Evolutionary conservation across 2,888 invertebrate genomes (phyloP).

Genomic region (Druceiella hillmani): DNA sequence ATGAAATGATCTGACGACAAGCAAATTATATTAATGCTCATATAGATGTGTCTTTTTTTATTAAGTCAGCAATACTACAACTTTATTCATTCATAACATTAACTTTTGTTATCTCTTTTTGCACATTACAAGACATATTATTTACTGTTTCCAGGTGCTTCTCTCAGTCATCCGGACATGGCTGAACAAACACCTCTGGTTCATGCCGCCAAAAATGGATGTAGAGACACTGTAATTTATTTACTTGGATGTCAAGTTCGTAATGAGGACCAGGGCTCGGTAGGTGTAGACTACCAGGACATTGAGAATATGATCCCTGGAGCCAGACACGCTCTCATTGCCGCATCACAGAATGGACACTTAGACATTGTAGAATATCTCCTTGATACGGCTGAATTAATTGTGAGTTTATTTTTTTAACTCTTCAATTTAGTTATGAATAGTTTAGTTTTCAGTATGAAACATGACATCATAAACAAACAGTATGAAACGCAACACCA

Average conservation of each 20-base stretch:
- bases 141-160: constrained; percentile 46
- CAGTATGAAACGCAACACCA: no score
- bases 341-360: constrained; percentile 83
- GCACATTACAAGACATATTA: background rate
- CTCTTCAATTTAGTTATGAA: no score
- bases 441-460: no score
- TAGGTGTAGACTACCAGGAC: constrained; percentile 40
- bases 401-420: no score
- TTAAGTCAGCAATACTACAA: no score
- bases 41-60: no score
- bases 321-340: constrained; percentile 82
- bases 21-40: no score
- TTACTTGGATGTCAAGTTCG: constrained; percentile 68
- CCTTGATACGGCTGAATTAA: constrained; percentile 77
- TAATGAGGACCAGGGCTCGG: constrained; percentile 62
- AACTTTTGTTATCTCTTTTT: background rate
- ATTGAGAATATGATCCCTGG: constrained; percentile 71
- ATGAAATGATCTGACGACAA: no score
- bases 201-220: constrained; percentile 86
- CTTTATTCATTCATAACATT: background rate
- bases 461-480: no score
- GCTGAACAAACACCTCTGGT: constrained; percentile 82
- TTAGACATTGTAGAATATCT: constrained; percentile 85
- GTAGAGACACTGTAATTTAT: constrained; percentile 81
- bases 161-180: constrained; percentile 73